Conservation (phyloP, 2,113 vertebrate genomes). For the Corydoras maculifer region DNA sequence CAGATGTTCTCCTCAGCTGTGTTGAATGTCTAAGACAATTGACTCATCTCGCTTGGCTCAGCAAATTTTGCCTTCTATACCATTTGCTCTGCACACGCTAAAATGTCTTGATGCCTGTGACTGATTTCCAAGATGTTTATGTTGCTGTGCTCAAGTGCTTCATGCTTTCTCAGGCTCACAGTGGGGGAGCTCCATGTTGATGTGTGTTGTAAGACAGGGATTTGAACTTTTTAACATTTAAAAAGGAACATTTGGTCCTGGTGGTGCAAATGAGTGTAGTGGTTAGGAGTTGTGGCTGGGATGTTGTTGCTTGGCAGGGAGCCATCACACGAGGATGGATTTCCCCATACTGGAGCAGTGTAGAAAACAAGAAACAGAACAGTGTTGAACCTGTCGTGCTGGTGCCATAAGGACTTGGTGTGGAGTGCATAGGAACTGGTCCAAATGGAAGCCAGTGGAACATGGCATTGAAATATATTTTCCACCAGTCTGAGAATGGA, state of each 20-base stretch:
- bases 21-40: conserved; percentile 49
- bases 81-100: conserved; percentile 13
- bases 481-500: conserved; percentile 2
- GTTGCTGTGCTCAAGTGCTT: conserved; percentile 35
- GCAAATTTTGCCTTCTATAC: conserved; percentile 31
- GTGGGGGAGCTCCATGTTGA: conserved; percentile 35
- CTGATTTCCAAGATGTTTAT: conserved; percentile 45
- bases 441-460: background rate
- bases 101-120: conserved; percentile 42
- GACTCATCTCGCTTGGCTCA: conserved; percentile 52
- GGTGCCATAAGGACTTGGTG: conserved; percentile 22
- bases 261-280: conserved; percentile 13
- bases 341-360: conserved; percentile 17
- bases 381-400: conserved; percentile 33
- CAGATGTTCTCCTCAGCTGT: conserved; percentile 53
- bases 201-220: conserved; percentile 19
- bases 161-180: conserved; percentile 47
- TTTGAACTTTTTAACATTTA: conserved; percentile 11
- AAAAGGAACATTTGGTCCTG: conserved; percentile 1
- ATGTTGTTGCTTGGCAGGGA: conserved; percentile 3
- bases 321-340: conserved; percentile 12
- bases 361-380: conserved; percentile 12
- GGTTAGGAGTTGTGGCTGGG: conserved; percentile 18
- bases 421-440: conserved; percentile 20
- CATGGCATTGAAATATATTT: too few species aligned